These are phyloP conservation scores for Actinemys pallida DNA, from an alignment of 2,113 vertebrate genomes.

Conservation along the genomic window DNA sequence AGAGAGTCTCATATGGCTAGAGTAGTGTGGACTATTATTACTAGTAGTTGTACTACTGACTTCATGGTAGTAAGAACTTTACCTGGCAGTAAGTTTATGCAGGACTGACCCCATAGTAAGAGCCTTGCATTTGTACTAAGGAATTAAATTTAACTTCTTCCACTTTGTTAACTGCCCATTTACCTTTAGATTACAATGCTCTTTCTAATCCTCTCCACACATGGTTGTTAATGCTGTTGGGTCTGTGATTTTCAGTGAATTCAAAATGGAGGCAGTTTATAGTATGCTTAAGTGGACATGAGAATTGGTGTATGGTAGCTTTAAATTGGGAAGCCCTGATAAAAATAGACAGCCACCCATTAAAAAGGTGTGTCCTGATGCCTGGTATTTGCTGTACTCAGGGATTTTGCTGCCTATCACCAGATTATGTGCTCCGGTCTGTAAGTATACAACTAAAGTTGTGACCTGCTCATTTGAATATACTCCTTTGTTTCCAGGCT, in stretches of 20 bases:
- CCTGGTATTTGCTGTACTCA: background rate
- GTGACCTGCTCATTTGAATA: background rate
- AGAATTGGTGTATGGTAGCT: background rate
- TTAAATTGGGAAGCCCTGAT: background rate
- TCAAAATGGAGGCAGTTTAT: background rate
- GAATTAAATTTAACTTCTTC: slow-evolving; percentile 22
- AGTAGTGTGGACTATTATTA: background rate
- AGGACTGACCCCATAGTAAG: slow-evolving; percentile 18
- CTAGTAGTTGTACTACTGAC: background rate
- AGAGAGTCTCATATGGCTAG: background rate
- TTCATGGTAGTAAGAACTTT: slow-evolving; percentile 44
- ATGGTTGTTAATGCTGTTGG: background rate
- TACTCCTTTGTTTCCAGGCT: background rate
- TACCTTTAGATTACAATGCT: background rate
- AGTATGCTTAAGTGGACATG: background rate
- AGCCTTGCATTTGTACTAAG: background rate
- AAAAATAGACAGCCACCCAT: background rate
- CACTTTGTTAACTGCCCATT: slow-evolving; percentile 30
- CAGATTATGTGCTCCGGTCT: background rate
- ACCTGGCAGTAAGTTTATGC: slow-evolving; percentile 31
- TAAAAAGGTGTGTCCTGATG: background rate
- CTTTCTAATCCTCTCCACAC: background rate
- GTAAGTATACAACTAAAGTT: background rate
- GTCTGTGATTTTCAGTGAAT: background rate
- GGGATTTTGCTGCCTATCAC: background rate